phyloP scores from a whole-genome alignment of 2,888 invertebrate genomes.

The Dysmachus trigonus region DNA sequence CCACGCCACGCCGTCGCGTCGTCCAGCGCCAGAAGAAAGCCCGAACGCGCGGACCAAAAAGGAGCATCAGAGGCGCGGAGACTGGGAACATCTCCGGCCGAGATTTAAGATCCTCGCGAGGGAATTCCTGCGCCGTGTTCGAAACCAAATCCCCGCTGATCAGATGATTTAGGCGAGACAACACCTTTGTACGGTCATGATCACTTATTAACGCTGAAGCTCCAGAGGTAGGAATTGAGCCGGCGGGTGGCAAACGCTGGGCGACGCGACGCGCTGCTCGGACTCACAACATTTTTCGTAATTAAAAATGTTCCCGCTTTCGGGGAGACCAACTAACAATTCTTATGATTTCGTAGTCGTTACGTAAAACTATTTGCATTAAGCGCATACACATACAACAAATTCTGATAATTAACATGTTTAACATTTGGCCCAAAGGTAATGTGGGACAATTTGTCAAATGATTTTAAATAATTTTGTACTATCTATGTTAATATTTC shows the following conservation, averaged over 20 bases:
- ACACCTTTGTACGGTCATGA: slow-evolving; percentile 48
- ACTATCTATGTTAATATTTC: too few relatives aligned
- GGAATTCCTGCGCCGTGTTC: slow-evolving; percentile 48
- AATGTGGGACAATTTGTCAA: too few relatives aligned
- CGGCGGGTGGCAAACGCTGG: slow-evolving; percentile 37
- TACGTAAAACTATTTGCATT: neutral
- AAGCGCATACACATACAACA: neutral
- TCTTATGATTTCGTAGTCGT: neutral
- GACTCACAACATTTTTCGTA: neutral
- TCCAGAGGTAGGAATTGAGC: slow-evolving; percentile 31
- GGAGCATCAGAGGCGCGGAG: neutral
- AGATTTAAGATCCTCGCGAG: slow-evolving; percentile 47
- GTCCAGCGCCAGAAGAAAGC: neutral
- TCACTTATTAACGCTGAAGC: slow-evolving; percentile 47
- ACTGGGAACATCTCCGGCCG: slow-evolving; percentile 28
- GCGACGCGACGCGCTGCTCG: neutral
- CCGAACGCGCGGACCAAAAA: neutral
- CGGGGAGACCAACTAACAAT: neutral
- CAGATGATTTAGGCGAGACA: slow-evolving; percentile 49
- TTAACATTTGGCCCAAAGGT: too few relatives aligned
- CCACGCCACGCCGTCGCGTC: too few relatives aligned
- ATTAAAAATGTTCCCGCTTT: neutral
- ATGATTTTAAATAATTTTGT: too few relatives aligned
- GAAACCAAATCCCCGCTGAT: slow-evolving; percentile 49
- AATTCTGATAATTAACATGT: neutral